Evolutionary conservation across 2,888 invertebrate genomes (phyloP).

Genomic region (Habroteleia sp.): DNA sequence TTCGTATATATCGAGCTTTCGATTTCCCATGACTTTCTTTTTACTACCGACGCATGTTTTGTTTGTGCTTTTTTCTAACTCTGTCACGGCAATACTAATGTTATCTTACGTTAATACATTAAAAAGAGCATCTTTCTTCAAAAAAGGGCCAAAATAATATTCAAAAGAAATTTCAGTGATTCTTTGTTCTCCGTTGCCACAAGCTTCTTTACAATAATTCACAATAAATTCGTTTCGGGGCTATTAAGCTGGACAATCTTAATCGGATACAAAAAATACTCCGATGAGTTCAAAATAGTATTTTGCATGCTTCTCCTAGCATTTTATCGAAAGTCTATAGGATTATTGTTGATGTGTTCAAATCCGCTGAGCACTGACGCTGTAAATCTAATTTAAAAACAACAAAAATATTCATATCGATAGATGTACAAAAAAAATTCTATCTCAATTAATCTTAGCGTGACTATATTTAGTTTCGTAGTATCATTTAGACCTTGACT

Average conservation of each 20-base stretch:
- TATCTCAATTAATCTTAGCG: too few relatives aligned
- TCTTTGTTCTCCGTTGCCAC: constrained; percentile 1
- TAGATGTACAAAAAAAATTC: too few relatives aligned
- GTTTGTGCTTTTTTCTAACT: too few relatives aligned
- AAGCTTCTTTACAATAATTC: constrained; percentile 27
- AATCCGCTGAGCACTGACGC: constrained; percentile 9
- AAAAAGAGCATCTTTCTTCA: constrained; percentile 3
- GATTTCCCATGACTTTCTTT: too few relatives aligned
- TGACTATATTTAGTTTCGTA: too few relatives aligned
- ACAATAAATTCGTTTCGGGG: constrained; percentile 32
- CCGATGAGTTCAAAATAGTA: constrained; percentile 25
- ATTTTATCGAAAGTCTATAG: constrained; percentile 21
- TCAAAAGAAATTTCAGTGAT: too few relatives aligned
- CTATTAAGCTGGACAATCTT: constrained; percentile 42
- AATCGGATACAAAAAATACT: constrained; percentile 36
- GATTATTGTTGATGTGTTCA: constrained; percentile 26
- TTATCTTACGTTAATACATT: background rate
- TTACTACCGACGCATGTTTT: too few relatives aligned
- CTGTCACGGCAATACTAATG: too few relatives aligned
- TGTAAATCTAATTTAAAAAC: constrained; percentile 6
- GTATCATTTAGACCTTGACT: too few relatives aligned
- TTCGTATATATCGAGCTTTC: too few relatives aligned
- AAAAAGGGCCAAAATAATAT: background rate
- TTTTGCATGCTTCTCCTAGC: constrained; percentile 23
- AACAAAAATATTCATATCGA: background rate